These are phyloP conservation scores for Toxotes jaculatrix DNA, from an alignment of 2,113 vertebrate species.

Conservation along the genomic window DNA sequence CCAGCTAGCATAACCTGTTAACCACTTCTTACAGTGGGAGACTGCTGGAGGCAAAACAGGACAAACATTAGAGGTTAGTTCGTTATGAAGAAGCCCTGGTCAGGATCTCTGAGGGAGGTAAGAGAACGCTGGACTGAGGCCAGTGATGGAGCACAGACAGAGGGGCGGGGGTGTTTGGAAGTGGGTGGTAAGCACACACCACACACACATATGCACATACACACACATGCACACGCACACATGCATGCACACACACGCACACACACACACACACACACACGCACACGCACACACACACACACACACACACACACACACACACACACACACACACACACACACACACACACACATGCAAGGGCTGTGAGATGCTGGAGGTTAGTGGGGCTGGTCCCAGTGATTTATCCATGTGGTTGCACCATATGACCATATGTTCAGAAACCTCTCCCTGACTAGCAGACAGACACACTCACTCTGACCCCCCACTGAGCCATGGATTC, in stretches of 20 bases:
- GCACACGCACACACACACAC: neutral
- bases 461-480: conserved; percentile 46
- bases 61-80: conserved; percentile 68
- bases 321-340: neutral
- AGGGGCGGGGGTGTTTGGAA: conserved; percentile 31
- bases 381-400: conserved; percentile 56
- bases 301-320: conserved; percentile 11
- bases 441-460: conserved; percentile 48
- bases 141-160: conserved; percentile 50
- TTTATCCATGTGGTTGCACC: conserved; percentile 68
- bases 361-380: conserved; percentile 38
- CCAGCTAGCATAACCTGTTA: conserved; percentile 66
- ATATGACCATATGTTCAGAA: conserved; percentile 61
- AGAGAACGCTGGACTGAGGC: conserved; percentile 24
- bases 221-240: neutral
- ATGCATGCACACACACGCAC: neutral
- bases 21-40: conserved; percentile 64
- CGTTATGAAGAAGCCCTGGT: conserved; percentile 56
- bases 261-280: conserved; percentile 10
- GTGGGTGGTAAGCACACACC: conserved; percentile 44
- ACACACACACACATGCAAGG: conserved; percentile 15
- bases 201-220: conserved; percentile 11
- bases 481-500: conserved; percentile 14
- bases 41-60: conserved; percentile 56
- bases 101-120: conserved; percentile 61